Evolutionary conservation across 2,888 invertebrate genomes (phyloP).

Genomic region (Sesamia inferens): DNA sequence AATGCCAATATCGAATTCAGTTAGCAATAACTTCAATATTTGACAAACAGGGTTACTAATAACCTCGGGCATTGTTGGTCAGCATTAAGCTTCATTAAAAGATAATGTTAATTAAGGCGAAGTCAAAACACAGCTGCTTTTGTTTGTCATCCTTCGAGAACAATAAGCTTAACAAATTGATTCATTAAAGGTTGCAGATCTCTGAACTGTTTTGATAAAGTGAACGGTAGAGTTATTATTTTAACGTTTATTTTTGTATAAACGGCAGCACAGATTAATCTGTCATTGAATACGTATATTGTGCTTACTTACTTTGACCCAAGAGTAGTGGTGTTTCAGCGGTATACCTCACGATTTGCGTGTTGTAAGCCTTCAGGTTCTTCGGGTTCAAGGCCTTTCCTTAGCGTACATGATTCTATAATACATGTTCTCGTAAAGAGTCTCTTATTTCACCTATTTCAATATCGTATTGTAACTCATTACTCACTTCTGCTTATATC

Average conservation of each 20-base stretch:
- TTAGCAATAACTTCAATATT: background rate
- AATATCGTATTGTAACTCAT: too few relatives aligned
- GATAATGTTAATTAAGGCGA: slow-evolving; percentile 26
- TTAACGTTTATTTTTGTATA: background rate
- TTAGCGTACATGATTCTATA: too few relatives aligned
- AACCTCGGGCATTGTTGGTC: background rate
- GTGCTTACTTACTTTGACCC: background rate
- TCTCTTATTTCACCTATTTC: too few relatives aligned
- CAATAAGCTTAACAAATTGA: slow-evolving; percentile 20
- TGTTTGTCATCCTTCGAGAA: slow-evolving; percentile 28
- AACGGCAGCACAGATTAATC: background rate
- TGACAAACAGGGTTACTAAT: background rate
- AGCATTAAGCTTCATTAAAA: slow-evolving; percentile 14
- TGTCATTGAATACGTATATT: background rate
- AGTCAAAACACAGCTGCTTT: slow-evolving; percentile 9
- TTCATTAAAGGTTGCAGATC: slow-evolving; percentile 23
- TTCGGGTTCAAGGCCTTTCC: too few relatives aligned
- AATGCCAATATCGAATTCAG: background rate
- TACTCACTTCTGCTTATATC: too few relatives aligned
- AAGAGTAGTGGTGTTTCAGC: too few relatives aligned
- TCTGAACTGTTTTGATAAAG: background rate
- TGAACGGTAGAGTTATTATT: background rate
- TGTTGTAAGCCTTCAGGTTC: too few relatives aligned
- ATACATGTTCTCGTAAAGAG: too few relatives aligned
- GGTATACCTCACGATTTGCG: too few relatives aligned